phyloP scores from a whole-genome alignment of 2,888 invertebrate species.

The Pandemis heparana region DNA sequence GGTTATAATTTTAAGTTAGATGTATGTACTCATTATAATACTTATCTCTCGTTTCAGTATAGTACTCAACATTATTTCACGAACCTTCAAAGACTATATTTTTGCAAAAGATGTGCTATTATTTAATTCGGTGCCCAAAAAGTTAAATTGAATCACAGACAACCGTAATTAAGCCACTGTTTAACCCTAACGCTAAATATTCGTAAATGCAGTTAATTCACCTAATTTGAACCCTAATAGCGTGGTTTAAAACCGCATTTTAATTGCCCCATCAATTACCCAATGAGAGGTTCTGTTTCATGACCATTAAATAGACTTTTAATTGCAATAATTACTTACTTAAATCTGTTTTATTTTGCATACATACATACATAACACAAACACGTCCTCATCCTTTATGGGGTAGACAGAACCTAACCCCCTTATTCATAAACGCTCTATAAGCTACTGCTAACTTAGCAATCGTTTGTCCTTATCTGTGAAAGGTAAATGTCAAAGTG shows the following conservation, averaged over 20 bases:
- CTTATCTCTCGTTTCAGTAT: too few relatives aligned
- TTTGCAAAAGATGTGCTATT: background rate
- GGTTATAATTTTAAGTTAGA: too few relatives aligned
- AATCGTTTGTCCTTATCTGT: too few relatives aligned
- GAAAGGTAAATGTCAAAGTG: too few relatives aligned
- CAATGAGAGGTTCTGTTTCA: background rate
- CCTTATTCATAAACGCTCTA: too few relatives aligned
- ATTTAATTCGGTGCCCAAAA: background rate
- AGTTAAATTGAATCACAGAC: slow-evolving; percentile 5
- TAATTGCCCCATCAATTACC: slow-evolving; percentile 32
- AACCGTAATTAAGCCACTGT: slow-evolving; percentile 9
- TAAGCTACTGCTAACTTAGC: too few relatives aligned
- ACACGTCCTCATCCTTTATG: too few relatives aligned
- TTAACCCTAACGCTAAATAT: slow-evolving; percentile 26
- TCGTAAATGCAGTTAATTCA: slow-evolving; percentile 30
- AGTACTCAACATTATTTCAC: too few relatives aligned
- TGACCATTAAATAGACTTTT: background rate
- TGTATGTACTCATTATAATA: too few relatives aligned
- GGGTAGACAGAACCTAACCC: too few relatives aligned
- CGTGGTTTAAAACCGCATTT: slow-evolving; percentile 18
- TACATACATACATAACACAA: too few relatives aligned
- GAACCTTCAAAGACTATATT: background rate
- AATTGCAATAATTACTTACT: background rate
- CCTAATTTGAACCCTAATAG: slow-evolving; percentile 32
- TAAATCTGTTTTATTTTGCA: background rate